Percentiles rank a stretch among this genome's conserved stretches.
These are phyloP conservation scores for Spodoptera littoralis DNA, from an alignment of 2,888 invertebrate species.

Conservation along the genomic window DNA sequence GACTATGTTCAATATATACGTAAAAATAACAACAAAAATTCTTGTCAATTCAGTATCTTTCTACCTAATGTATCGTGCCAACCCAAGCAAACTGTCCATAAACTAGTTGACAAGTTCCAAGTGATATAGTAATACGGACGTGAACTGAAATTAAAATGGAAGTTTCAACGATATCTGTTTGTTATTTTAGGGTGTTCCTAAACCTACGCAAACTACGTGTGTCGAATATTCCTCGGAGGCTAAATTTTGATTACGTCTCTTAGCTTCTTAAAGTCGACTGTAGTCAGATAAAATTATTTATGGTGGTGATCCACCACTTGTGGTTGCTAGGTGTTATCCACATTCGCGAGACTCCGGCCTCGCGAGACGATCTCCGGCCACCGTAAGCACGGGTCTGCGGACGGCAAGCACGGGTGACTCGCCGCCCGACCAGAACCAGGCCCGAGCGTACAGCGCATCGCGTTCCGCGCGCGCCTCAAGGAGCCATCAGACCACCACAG, in stretches of 20 bases:
- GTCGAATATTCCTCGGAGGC: constrained; percentile 19
- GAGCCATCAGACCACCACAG: no score
- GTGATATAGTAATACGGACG: constrained; percentile 4
- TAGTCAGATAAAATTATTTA: constrained; percentile 9
- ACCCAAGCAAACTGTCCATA: not conserved
- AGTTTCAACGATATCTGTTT: constrained; percentile 2
- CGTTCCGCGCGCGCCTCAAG: no score
- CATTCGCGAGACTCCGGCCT: no score
- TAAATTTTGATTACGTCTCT: constrained; percentile 16
- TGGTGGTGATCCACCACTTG: not conserved
- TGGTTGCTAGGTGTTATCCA: no score
- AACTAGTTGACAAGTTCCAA: not conserved
- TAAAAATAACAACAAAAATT: no score
- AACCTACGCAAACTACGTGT: constrained; percentile 29
- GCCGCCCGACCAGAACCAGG: no score
- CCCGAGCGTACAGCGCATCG: no score
- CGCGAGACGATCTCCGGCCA: no score
- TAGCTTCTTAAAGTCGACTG: constrained; percentile 8
- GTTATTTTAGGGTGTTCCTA: constrained; percentile 7
- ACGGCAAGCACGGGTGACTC: no score
- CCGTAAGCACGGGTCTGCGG: no score
- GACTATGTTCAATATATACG: no score
- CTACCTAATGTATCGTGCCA: not conserved
- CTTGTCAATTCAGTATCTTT: not conserved
- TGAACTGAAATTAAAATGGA: constrained; percentile 23